Evolutionary conservation across 2,113 vertebrate genomes (phyloP), one percentile per base, ranked within the genome.

Genomic region (Tenrec ecaudatus): DNA sequence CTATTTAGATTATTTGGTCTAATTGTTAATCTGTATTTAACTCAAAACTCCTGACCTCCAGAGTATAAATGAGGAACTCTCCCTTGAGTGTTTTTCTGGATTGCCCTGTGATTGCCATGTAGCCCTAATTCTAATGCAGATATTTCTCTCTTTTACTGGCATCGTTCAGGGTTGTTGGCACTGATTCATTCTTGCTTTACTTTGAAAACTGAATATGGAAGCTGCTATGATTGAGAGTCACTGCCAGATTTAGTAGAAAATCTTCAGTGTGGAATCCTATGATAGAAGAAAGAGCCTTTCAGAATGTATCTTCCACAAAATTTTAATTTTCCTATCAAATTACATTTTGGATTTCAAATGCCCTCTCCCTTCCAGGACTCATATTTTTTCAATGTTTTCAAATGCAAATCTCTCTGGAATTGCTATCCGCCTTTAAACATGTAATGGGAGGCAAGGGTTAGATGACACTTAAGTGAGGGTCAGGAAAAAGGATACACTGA

Each of bases 251-350:
- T 64, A 29, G 4, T 64, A 71, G 76, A 69, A 93, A 75, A 64
- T 62, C 31, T 53, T 87, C 47, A 75, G 6, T 60, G 15, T 89
- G 22, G 38, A 93, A 76, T 93, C 17, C 68, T 47, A 68, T 85
- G 53, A 89, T 47, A 93, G 66, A 89, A 96, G 92, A 77, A 36
- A 40, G 36, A 73, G 57, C 10, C 53, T 90, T 93, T 66, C 36
- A 89, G 14, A 82, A 31, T 31, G 82, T 16, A 60, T 76, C 11
- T 31, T 91, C 2, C 33, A 66, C 12, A 90, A 88, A 86, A 77
- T 76, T 23, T 20, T 1, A 78, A 3, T 62, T 40, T 58, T 19
- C 23, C 47, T 0, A 0, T 62, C 16, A 69, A 62, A 85, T 57
- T 85, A 36, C 60, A 22, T 81, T 31, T 82, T 88, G 6, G 4